Conservation (phyloP, 2,113 vertebrate genomes). For the Chaenogobius annularis region DNA sequence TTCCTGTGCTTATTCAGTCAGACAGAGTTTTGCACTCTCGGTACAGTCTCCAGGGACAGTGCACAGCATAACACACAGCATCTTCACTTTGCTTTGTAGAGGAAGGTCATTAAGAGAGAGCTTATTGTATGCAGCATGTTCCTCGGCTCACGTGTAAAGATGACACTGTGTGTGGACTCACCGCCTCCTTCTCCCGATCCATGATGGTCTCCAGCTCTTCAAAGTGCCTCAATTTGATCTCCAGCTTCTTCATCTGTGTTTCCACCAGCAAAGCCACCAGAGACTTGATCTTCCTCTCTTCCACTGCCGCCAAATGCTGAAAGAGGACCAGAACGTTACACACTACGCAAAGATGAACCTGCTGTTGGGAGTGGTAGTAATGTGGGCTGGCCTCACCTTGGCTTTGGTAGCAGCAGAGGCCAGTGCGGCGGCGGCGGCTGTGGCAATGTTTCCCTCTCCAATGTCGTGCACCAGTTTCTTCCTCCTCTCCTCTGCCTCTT, state of each 20-base stretch:
- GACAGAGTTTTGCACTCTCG: conserved; percentile 52
- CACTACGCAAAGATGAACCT: background rate
- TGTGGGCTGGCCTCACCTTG: conserved; percentile 80
- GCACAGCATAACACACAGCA: conserved; percentile 13
- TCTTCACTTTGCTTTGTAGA: conserved; percentile 15
- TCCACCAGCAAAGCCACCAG: conserved; percentile 95
- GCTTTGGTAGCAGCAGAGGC: conserved; percentile 98
- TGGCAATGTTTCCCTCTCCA: conserved; percentile 94
- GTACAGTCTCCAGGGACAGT: conserved; percentile 37
- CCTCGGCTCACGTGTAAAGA: background rate
- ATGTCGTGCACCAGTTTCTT: conserved; percentile 91
- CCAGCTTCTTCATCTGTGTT: conserved; percentile 98
- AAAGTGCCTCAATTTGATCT: conserved; percentile 97
- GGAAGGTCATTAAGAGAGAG: conserved; percentile 13
- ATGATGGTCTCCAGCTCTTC: conserved; percentile 98
- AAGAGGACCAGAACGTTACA: background rate
- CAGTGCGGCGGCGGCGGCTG: conserved; percentile 93
- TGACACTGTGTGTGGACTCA: conserved; percentile 69
- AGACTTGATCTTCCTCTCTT: conserved; percentile 97
- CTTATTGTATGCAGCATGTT: conserved; percentile 10
- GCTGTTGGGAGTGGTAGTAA: background rate
- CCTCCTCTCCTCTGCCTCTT: conserved; percentile 82
- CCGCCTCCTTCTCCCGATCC: conserved; percentile 96
- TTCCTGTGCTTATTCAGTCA: conserved; percentile 31
- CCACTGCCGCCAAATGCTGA: conserved; percentile 93